A percentile compares a stretch with the other conserved stretches of the same genome.
These are phyloP conservation scores for Villa cingulata DNA, from an alignment of 2,888 invertebrate genomes.

Conservation along the genomic window DNA sequence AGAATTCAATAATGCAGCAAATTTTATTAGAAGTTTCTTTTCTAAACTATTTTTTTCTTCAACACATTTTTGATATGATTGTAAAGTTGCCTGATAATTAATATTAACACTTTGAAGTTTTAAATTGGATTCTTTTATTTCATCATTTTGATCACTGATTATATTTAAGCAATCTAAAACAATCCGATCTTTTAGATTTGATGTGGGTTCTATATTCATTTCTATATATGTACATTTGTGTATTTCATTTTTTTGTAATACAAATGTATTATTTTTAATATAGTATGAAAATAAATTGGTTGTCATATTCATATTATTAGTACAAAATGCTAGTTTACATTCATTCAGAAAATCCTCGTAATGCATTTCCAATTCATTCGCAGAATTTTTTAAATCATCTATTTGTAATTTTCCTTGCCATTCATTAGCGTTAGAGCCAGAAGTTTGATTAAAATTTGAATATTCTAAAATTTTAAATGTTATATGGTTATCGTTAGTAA, in stretches of 20 bases:
- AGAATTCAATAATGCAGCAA: conserved; percentile 21
- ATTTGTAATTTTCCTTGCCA: conserved; percentile 15
- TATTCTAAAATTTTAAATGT: too few relatives aligned
- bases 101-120: conserved; percentile 4
- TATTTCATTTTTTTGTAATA: conserved; percentile 19
- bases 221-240: conserved; percentile 22
- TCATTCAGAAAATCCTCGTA: conserved; percentile 20
- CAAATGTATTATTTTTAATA: conserved; percentile 17
- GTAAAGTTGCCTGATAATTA: conserved; percentile 13
- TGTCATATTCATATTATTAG: background rate
- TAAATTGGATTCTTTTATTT: background rate
- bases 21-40: conserved; percentile 20
- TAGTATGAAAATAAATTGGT: conserved; percentile 18
- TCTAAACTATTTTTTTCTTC: conserved; percentile 17
- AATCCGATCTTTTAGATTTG: background rate
- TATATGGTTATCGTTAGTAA: too few relatives aligned
- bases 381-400: conserved; percentile 19
- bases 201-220: conserved; percentile 11
- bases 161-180: conserved; percentile 1
- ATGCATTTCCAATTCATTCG: conserved; percentile 22
- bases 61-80: conserved; percentile 19
- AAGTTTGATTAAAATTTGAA: too few relatives aligned
- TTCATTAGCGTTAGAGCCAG: too few relatives aligned
- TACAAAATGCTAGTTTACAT: conserved; percentile 20
- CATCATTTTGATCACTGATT: background rate